Conservation (phyloP, 1,140 invertebrate genomes). For the Lasioglossum baleicum region DNA sequence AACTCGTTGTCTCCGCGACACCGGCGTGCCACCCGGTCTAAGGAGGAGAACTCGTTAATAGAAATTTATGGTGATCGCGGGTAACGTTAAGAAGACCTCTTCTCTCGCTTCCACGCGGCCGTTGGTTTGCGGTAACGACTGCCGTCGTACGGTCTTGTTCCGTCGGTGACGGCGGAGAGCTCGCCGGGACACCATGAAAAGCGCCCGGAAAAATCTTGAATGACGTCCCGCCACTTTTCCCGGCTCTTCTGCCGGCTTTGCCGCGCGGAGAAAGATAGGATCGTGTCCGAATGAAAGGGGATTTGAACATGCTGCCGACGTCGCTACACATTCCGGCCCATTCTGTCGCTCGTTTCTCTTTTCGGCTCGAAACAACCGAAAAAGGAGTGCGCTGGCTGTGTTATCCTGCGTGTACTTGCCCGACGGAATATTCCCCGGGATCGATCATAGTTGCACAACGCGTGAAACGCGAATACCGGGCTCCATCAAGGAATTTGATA, state of each 20-base stretch:
- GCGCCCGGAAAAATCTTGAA: constrained; percentile 27
- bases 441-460: neutral
- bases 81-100: constrained; percentile 43
- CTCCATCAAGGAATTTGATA: too few species aligned
- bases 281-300: constrained; percentile 24
- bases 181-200: constrained; percentile 9
- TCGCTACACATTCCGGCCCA: neutral
- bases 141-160: constrained; percentile 37
- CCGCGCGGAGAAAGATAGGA: constrained; percentile 7
- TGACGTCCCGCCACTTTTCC: constrained; percentile 11
- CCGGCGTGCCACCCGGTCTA: neutral
- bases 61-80: constrained; percentile 60
- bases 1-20: constrained; percentile 21
- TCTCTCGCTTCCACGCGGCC: neutral
- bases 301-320: constrained; percentile 15
- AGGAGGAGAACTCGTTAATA: constrained; percentile 59
- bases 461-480: neutral
- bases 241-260: neutral
- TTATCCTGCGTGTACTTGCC: neutral
- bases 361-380: neutral
- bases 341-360: neutral
- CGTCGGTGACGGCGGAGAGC: constrained; percentile 7
- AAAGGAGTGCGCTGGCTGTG: neutral
- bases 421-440: neutral
- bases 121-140: constrained; percentile 51